Base-by-base conservation (phyloP, 2,797 vertebrate species). In the Peromyscus nudipes region DNA sequence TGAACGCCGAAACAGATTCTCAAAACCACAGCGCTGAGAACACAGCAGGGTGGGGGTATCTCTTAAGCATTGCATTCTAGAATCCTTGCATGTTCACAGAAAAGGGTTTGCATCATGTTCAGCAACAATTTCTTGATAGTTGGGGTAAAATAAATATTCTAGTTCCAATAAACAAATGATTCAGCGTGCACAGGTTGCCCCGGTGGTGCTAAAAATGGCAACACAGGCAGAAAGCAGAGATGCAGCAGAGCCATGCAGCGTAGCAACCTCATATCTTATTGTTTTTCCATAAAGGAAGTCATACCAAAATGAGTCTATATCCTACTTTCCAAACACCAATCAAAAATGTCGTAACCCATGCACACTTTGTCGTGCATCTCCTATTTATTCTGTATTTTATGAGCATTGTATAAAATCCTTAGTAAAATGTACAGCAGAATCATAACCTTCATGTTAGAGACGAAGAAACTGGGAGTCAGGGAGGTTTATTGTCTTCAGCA, bases 271-370 rank as follows among this genome's bases (percentile, higher is more conserved):
- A 27, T 37, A 82, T 40, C 84, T 92, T 89, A 17, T 64, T 93
- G 60, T 91, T 4, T 49, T 57, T n/a, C 1, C 8, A 55, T 23
- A 95, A 96, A 91, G 9, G 17, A 91, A 65, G 13, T 89, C 81
- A 60, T 75, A 55, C 79, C 65, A 95, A 65, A 91, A 57, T 46
- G 84, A 29, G 40, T 49, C 73, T 2, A 21, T 69, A 52, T 86
- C 81, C 40, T 89, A 83, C 60, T 94, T 95, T 81, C 49, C 34
- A 86, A 96, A 97, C 40, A 16, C 12, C 57, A 79, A 19, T 31
- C 21, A 75, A 64, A 93, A 77, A 29, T 40, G 80, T 55, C 55
- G 49, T 62, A 57, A 71, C 31, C 60, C 19, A 69, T 11, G 2
- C 23, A 40, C 2, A 84, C 40, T 67, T 88, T 14, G 52, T 1